Evolutionary conservation across 1,140 invertebrate species (phyloP).

Genomic region (Diploscapter pachys): DNA sequence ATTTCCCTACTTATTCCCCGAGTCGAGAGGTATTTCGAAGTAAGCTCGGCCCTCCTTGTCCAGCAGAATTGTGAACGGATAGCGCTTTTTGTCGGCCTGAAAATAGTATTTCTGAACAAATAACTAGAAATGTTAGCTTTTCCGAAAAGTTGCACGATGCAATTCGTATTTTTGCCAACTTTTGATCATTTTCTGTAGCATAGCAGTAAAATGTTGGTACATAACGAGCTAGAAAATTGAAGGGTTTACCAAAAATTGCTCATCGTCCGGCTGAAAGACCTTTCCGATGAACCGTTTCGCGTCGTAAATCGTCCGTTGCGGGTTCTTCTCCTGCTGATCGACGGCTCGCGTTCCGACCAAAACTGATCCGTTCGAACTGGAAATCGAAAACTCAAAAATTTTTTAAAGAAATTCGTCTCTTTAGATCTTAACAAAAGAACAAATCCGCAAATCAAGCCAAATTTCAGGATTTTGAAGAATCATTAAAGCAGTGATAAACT

Average conservation of each 20-base stretch:
- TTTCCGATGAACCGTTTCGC: slow-evolving; percentile 65
- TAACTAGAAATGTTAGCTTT: neutral
- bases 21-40: slow-evolving; percentile 46
- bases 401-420: too few relatives aligned
- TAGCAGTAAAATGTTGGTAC: too few relatives aligned
- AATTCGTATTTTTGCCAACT: neutral
- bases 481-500: too few relatives aligned
- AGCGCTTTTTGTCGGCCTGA: slow-evolving; percentile 50
- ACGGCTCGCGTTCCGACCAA: slow-evolving; percentile 63
- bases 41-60: slow-evolving; percentile 48
- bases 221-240: slow-evolving; percentile 49
- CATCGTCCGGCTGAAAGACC: slow-evolving; percentile 58
- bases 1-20: slow-evolving; percentile 24
- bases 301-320: slow-evolving; percentile 63
- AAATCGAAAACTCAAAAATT: slow-evolving; percentile 26
- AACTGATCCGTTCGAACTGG: slow-evolving; percentile 54
- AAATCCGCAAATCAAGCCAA: too few relatives aligned
- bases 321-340: slow-evolving; percentile 63
- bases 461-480: too few relatives aligned
- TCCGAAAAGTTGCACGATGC: neutral
- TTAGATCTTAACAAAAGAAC: too few relatives aligned
- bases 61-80: slow-evolving; percentile 53
- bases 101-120: slow-evolving; percentile 32
- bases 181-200: too few relatives aligned
- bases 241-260: too few relatives aligned